Evolutionary conservation across 92 coral and sea anemone genomes (phyloP).

Genomic region (Zoanthus sansibaricus): DNA sequence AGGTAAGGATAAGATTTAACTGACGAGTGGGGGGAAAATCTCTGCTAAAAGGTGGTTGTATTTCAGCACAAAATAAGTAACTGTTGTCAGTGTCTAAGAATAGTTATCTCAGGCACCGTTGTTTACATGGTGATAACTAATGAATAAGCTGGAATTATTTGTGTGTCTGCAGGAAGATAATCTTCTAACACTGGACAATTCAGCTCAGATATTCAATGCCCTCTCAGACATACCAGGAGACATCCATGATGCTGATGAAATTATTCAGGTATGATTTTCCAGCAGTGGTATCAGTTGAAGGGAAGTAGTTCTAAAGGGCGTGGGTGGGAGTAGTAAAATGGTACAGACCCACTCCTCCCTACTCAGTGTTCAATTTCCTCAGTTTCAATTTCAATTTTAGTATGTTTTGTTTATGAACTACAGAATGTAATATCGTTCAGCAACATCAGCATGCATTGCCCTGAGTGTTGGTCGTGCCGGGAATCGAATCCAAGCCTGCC

Average conservation of each 20-base stretch:
- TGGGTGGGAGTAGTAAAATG: neutral
- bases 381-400: too few relatives aligned
- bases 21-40: neutral
- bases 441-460: too few relatives aligned
- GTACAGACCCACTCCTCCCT: too few relatives aligned
- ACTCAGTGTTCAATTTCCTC: too few relatives aligned
- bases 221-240: slow-evolving; percentile 99
- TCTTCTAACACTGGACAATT: slow-evolving; percentile 88
- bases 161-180: slow-evolving; percentile 77
- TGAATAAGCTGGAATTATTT: neutral
- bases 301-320: neutral
- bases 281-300: neutral
- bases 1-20: slow-evolving; percentile 58
- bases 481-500: too few relatives aligned
- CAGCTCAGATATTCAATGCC: slow-evolving; percentile 97
- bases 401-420: too few relatives aligned
- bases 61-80: neutral
- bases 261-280: slow-evolving; percentile 68
- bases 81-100: too few relatives aligned
- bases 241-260: slow-evolving; percentile 80
- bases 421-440: too few relatives aligned
- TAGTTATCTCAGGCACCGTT: neutral
- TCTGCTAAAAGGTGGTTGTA: too few relatives aligned
- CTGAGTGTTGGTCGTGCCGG: too few relatives aligned
- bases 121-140: neutral